Evolutionary conservation across 2,888 invertebrate species (phyloP), one percentile per base, ranked within the genome.

Genomic region (Megaustenia siamemsis): DNA sequence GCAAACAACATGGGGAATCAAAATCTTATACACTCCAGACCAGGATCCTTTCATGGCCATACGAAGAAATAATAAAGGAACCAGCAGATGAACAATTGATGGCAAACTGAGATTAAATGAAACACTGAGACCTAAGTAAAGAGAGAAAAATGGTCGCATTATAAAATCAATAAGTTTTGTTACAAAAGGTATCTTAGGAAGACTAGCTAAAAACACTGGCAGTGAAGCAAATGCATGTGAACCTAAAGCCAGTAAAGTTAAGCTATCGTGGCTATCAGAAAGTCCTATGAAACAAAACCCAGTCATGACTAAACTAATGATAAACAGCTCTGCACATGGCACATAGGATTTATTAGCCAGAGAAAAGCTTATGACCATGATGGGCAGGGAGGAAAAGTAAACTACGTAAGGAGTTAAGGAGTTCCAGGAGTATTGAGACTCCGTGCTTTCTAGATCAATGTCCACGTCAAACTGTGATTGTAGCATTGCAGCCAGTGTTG

Each of bases 1-100:
- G 0, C 97, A 97, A 0, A 98, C 97, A 86, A 97, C 97, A 93
- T 98, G 97, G 0, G 98, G 98, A 63, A 98, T 95, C 0, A 97
- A 94, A 71, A 95, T 96, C 88, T 96, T 96, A 91, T 97, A 97
- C 53, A 96, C 96, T 8, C 97, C 98, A 75, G 96, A 96, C 97
- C 97, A 97, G 75, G 96, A 95, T 49, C 96, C 96, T 79, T 96
- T 95, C 0, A 95, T 95, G 0, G 97, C 97, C 95, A 98, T 96
- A 88, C 96, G 95, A 0, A 96, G 96, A 90, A 98, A 97, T 8
- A 97, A 97, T 1, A 97, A 94, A 0, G 97, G 95, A 0, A 97
- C 97, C n/a, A 97, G 93, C 53, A 91, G 80, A 82, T 92, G 93
- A 8, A 92, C 90, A 8, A 92, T 6, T 0, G 93, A 91, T 0